phyloP scores from a whole-genome alignment of 2,113 vertebrate species.

The Neodon shergylaensis region DNA sequence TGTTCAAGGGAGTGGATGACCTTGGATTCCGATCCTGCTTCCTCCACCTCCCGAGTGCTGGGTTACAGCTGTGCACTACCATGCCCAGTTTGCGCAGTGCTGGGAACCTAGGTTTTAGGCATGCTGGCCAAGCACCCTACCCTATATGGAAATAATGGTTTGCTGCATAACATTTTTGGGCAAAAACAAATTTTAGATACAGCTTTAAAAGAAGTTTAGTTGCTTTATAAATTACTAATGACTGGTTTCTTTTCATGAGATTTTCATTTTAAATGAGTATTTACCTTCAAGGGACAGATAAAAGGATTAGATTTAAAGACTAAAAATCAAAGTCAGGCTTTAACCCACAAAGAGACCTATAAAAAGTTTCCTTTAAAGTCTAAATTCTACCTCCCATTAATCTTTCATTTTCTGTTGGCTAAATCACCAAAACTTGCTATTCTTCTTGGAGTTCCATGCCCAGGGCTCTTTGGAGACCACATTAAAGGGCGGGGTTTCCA shows the following conservation, averaged over 20 bases:
- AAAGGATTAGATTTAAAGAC: slow-evolving; percentile 57
- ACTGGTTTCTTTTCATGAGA: slow-evolving; percentile 39
- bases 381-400: neutral
- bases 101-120: neutral
- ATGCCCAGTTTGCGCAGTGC: neutral
- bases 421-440: neutral
- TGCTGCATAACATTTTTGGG: neutral
- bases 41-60: neutral
- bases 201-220: slow-evolving; percentile 44
- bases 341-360: neutral
- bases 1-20: neutral
- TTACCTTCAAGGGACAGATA: slow-evolving; percentile 51
- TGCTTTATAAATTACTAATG: slow-evolving; percentile 65
- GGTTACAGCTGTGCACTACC: neutral
- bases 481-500: neutral
- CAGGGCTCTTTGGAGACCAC: neutral
- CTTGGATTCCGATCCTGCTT: neutral
- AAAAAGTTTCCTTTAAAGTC: slow-evolving; percentile 22
- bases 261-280: slow-evolving; percentile 65
- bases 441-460: neutral
- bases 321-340: slow-evolving; percentile 34
- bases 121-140: neutral
- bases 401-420: neutral
- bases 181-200: neutral
- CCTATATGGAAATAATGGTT: neutral